Conservation (phyloP, 2,797 vertebrate genomes). For the Notolepis coatsorum region DNA sequence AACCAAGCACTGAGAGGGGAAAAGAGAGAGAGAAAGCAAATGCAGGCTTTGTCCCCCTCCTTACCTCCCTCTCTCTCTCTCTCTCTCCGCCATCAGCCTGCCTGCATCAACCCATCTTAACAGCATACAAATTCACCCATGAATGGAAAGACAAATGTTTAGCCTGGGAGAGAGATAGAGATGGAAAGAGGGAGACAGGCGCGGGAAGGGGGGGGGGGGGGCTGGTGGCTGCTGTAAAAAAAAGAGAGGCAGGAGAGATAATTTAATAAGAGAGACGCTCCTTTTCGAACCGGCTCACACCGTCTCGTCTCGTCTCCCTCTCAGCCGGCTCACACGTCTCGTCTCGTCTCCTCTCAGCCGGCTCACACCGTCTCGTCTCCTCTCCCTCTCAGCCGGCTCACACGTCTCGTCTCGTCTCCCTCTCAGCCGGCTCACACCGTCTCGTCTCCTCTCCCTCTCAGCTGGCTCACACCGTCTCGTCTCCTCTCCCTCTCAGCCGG, state of each 20-base stretch:
- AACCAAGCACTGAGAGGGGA: conserved; percentile 53
- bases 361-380: background rate
- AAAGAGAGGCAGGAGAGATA: conserved; percentile 60
- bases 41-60: conserved; percentile 70
- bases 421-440: too few relatives aligned
- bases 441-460: too few relatives aligned
- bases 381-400: background rate
- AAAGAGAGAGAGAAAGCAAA: conserved; percentile 21
- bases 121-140: conserved; percentile 77
- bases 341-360: too few relatives aligned
- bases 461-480: background rate
- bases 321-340: too few relatives aligned
- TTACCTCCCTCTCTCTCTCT: background rate
- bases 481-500: background rate
- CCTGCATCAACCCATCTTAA: conserved; percentile 63
- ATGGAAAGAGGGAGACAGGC: too few relatives aligned
- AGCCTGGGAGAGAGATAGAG: conserved; percentile 66
- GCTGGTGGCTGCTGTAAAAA: conserved; percentile 62
- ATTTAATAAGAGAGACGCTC: conserved; percentile 72
- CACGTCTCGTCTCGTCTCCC: background rate
- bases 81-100: conserved; percentile 29
- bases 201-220: background rate
- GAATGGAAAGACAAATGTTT: conserved; percentile 82
- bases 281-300: conserved; percentile 50
- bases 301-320: background rate